Percentiles rank a stretch among this genome's conserved stretches.
These are phyloP conservation scores for Rhimphoctona megacephalus DNA, from an alignment of 2,888 invertebrate genomes.

Conservation along the genomic window DNA sequence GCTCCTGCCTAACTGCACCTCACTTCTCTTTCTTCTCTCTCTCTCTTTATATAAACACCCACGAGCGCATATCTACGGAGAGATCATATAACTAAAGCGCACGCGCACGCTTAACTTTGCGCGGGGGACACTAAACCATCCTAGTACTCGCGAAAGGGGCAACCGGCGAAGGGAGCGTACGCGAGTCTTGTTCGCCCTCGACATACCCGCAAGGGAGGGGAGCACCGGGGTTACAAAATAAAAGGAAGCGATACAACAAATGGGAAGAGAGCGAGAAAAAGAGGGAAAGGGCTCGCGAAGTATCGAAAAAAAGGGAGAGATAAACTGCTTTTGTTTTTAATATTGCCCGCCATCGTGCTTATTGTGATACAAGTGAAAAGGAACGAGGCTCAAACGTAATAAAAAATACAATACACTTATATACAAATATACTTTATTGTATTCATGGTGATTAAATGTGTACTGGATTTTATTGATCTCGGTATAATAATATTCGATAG, in stretches of 20 bases:
- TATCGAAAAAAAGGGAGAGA: conserved; percentile 23
- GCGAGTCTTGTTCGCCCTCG: conserved; percentile 1
- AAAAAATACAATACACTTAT: background rate
- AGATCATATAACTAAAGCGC: background rate
- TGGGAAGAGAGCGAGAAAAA: conserved; percentile 59
- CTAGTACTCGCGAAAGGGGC: conserved; percentile 50
- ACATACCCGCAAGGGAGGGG: conserved; percentile 9
- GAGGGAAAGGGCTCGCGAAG: conserved; percentile 62
- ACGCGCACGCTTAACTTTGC: conserved; percentile 24
- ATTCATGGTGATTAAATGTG: background rate
- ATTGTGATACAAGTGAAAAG: conserved; percentile 12
- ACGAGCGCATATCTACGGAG: conserved; percentile 11
- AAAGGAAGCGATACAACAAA: conserved; percentile 52
- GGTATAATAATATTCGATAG: background rate
- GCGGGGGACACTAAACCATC: background rate
- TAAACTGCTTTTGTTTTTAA: conserved; percentile 13
- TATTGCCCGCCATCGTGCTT: background rate
- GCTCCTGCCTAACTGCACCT: conserved; percentile 7
- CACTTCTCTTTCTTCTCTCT: background rate
- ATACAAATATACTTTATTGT: background rate
- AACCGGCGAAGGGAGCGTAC: conserved; percentile 48
- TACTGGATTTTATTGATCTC: background rate
- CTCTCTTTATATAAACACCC: conserved; percentile 28
- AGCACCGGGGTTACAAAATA: conserved; percentile 46
- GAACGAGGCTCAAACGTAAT: background rate